Base-by-base conservation (phyloP, 92 coral and sea anemone genomes). In the Phenganax marumi region DNA sequence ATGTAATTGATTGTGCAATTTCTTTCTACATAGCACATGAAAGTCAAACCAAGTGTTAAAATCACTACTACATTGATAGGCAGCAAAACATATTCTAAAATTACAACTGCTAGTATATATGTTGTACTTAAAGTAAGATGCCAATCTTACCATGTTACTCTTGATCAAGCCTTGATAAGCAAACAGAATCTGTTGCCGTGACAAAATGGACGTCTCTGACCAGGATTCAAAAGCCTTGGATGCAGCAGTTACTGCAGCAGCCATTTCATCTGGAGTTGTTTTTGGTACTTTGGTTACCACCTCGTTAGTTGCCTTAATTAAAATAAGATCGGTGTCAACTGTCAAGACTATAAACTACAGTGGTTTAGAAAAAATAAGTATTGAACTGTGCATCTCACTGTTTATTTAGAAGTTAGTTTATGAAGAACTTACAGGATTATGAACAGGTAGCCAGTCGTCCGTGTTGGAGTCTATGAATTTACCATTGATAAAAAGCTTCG, bases 401-500 rank as follows among this genome's bases (percentile, higher is more conserved):
- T 16, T 12, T 12, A 53, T 12, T 9, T 53, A 24, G 22, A 48
- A 10, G 50, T 8, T 24, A 12, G 10, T 11, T 51, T 7, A 1
- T 18, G 43, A 33, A 33, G 43, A 33, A 91, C 99, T 89, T 85
- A 96, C 99, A 57, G 99, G 99, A 62, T 96, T 89, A 50, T 96
- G 97, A 33, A 96, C 82, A 19, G 93, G 97, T 12, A 92, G 75
- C 97, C 97, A 96, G 53, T 87, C 90, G 19, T 90, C 89, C 18
- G 93, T 87, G 46, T 84, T 64, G 16, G 99, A 96, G 69, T 96
- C 99, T 14, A 89, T 81, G 83, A 96, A 92, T 82, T 96, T 87
- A 23, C 99, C 99, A 90, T 96, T 87, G 60, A 96, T 96, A 77
- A 96, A 91, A 68, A 96, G 87, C 82, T 96, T 92, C 52, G 99